Evolutionary conservation across 1,140 invertebrate species (phyloP).

Genomic region (Drosophila aff.): DNA sequence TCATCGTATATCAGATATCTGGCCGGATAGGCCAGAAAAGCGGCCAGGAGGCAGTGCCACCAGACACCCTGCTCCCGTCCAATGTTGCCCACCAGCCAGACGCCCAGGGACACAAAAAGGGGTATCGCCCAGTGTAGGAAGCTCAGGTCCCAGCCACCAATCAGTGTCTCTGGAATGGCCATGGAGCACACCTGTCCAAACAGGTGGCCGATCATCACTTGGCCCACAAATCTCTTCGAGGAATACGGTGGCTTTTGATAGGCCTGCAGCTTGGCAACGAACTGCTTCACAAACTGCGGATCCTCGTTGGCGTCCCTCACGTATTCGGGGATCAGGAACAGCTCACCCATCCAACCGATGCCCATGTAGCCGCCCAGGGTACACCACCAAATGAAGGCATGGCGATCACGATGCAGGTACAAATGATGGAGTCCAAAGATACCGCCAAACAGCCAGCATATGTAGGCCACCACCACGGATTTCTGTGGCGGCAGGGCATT

Average conservation of each 20-base stretch:
- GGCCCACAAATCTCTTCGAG: conserved; percentile 90
- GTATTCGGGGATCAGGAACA: conserved; percentile 94
- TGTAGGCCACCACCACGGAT: conserved; percentile 90
- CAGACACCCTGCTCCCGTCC: conserved; percentile 91
- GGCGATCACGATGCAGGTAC: conserved; percentile 94
- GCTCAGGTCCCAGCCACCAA: conserved; percentile 89
- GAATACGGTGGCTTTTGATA: conserved; percentile 92
- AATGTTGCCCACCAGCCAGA: conserved; percentile 96
- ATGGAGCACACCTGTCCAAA: conserved; percentile 91
- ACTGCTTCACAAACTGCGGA: conserved; percentile 88
- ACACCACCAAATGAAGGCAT: conserved; percentile 95
- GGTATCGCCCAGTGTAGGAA: conserved; percentile 91
- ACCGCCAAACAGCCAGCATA: conserved; percentile 95
- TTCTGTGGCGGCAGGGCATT: conserved; percentile 86
- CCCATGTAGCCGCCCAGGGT: conserved; percentile 94
- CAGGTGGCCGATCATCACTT: conserved; percentile 91
- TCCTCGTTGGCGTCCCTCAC: conserved; percentile 95
- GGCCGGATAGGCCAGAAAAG: conserved; percentile 89
- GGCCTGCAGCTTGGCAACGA: conserved; percentile 88
- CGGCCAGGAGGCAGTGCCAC: conserved; percentile 89
- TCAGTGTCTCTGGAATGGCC: conserved; percentile 91
- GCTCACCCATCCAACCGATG: conserved; percentile 93
- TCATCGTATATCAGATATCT: conserved; percentile 90
- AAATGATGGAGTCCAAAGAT: conserved; percentile 95
- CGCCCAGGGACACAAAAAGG: conserved; percentile 90